Conservation (phyloP, 2,113 vertebrate genomes). For the Eulacestoma nigropectus region DNA sequence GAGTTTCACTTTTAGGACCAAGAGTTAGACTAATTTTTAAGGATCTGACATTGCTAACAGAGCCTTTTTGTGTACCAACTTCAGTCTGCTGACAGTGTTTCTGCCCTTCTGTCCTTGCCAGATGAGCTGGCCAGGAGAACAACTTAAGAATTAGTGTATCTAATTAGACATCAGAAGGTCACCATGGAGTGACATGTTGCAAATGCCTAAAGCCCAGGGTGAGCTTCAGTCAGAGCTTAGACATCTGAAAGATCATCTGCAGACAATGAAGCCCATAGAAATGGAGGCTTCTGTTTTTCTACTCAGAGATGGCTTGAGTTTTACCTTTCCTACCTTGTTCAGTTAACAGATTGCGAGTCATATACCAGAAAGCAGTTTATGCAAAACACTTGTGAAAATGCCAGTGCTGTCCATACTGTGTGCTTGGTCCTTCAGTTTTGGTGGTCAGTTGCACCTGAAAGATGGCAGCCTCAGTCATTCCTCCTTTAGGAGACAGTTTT, state of each 20-base stretch:
- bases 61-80: background rate
- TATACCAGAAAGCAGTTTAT: background rate
- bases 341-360: background rate
- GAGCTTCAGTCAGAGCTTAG: background rate
- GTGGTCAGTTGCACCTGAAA: background rate
- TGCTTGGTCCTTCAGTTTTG: background rate
- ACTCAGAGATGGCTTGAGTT: background rate
- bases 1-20: background rate
- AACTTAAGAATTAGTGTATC: background rate
- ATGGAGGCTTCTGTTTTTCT: background rate
- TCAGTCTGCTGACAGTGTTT: background rate
- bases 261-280: background rate
- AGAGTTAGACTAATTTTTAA: background rate
- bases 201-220: background rate
- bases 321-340: background rate
- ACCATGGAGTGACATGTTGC: accelerated
- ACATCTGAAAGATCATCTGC: background rate
- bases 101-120: background rate
- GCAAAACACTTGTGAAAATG: background rate
- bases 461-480: background rate
- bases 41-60: background rate
- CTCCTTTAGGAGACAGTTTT: conserved; percentile 23
- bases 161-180: background rate
- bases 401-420: background rate
- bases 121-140: background rate